Percentiles rank a stretch among this genome's conserved stretches.
Evolutionary conservation across 1,140 invertebrate genomes (phyloP).

Genomic region (Pseudomyrmex cubaensis): DNA sequence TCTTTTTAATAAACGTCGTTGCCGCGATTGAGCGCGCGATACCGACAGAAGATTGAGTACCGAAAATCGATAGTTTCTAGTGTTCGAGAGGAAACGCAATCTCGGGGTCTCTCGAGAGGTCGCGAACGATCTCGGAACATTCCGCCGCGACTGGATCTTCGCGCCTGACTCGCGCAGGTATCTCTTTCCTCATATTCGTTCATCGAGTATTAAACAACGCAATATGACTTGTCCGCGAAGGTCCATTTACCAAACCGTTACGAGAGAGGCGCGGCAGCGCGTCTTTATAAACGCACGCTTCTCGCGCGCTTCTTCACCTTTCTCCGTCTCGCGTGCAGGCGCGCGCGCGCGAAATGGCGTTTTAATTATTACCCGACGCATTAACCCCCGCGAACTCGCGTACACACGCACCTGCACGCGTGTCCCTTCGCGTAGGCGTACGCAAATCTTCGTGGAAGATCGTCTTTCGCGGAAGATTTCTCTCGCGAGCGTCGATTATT

Average conservation of each 20-base stretch:
- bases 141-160: slow-evolving; percentile 33
- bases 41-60: slow-evolving; percentile 36
- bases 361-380: slow-evolving; percentile 75
- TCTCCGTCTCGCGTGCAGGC: slow-evolving; percentile 49
- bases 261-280: slow-evolving; percentile 68
- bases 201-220: not conserved
- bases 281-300: slow-evolving; percentile 61
- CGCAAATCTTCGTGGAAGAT: slow-evolving; percentile 53
- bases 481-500: not conserved
- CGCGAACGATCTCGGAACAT: too few species aligned
- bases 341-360: slow-evolving; percentile 66
- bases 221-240: slow-evolving; percentile 48
- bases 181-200: slow-evolving; percentile 9
- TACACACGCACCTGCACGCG: slow-evolving; percentile 66
- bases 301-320: slow-evolving; percentile 56
- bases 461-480: slow-evolving; percentile 40
- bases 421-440: slow-evolving; percentile 64
- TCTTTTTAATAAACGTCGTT: slow-evolving; percentile 35
- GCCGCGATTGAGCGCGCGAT: slow-evolving; percentile 25
- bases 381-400: slow-evolving; percentile 72
- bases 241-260: slow-evolving; percentile 70
- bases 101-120: too few species aligned
- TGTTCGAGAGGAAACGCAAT: slow-evolving; percentile 14
- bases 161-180: not conserved
- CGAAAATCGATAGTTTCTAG: slow-evolving; percentile 41